Percentiles rank a stretch among this genome's conserved stretches.
These are phyloP conservation scores for Schizothorax lantsangensis DNA, from an alignment of 2,797 vertebrate genomes.

Conservation along the genomic window DNA sequence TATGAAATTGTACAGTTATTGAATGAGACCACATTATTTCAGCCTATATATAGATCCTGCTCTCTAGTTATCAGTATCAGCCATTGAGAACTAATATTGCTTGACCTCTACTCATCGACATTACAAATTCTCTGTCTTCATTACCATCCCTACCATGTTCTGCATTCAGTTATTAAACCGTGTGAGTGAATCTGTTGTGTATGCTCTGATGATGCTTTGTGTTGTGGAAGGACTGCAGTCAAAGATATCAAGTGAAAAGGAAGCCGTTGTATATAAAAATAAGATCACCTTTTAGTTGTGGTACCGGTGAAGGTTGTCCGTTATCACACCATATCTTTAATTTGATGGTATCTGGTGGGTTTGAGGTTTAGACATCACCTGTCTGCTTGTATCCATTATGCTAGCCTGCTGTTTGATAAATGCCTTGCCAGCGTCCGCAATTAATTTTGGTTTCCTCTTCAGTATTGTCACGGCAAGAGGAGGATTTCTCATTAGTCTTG, in stretches of 20 bases:
- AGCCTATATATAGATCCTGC: background rate
- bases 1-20: background rate
- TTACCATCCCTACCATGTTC: background rate
- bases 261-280: background rate
- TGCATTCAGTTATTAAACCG: background rate
- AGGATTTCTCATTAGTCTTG: conserved; percentile 34
- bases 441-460: conserved; percentile 28
- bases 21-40: background rate
- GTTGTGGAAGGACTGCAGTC: background rate
- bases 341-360: conserved; percentile 12
- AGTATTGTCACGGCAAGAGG: conserved; percentile 14
- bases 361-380: conserved; percentile 22
- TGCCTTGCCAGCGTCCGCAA: conserved; percentile 20
- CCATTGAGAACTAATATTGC: background rate
- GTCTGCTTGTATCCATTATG: conserved; percentile 29
- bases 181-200: background rate
- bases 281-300: background rate
- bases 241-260: background rate
- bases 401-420: conserved; percentile 35
- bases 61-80: background rate
- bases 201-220: background rate
- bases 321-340: conserved; percentile 32
- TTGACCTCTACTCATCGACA: background rate
- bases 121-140: background rate
- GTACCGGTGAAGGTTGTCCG: background rate